Conservation (phyloP, 1,140 invertebrate genomes). For the Chironomus striatipennis region DNA sequence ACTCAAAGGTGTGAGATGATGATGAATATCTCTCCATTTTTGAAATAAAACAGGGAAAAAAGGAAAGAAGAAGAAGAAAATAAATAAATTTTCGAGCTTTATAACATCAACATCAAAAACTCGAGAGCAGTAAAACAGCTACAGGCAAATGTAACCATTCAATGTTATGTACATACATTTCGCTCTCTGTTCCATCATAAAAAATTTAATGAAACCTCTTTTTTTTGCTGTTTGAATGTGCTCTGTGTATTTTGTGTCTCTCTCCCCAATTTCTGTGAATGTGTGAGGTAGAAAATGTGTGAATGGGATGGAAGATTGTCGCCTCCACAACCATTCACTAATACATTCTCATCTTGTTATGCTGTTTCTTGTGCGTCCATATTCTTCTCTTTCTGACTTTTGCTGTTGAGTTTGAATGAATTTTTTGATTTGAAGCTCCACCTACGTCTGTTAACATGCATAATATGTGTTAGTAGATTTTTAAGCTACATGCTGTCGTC, state of each 20-base stretch:
- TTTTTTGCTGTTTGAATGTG: neutral
- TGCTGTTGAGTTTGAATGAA: too few species aligned
- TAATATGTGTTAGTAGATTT: too few species aligned
- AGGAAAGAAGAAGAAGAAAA: neutral
- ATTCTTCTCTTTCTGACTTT: neutral
- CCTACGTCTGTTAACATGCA: too few species aligned
- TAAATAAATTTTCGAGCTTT: neutral
- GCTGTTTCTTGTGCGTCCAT: too few species aligned
- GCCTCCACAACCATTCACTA: too few species aligned
- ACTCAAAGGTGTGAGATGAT: neutral
- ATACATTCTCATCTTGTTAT: too few species aligned
- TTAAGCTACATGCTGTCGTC: too few species aligned
- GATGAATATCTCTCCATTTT: conserved; percentile 13
- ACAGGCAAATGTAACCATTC: conserved; percentile 7
- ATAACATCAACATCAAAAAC: neutral
- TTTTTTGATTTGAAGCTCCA: too few species aligned
- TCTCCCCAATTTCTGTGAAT: neutral
- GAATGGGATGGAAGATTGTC: neutral
- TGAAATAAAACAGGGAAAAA: neutral
- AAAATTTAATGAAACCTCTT: conserved; percentile 14
- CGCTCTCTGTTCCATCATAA: neutral
- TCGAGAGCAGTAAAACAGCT: neutral
- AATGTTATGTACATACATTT: neutral
- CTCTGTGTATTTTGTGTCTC: neutral
- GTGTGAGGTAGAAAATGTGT: neutral